Evolutionary conservation across 2,113 vertebrate species (phyloP).

Genomic region (Epinephelus fuscoguttatus): DNA sequence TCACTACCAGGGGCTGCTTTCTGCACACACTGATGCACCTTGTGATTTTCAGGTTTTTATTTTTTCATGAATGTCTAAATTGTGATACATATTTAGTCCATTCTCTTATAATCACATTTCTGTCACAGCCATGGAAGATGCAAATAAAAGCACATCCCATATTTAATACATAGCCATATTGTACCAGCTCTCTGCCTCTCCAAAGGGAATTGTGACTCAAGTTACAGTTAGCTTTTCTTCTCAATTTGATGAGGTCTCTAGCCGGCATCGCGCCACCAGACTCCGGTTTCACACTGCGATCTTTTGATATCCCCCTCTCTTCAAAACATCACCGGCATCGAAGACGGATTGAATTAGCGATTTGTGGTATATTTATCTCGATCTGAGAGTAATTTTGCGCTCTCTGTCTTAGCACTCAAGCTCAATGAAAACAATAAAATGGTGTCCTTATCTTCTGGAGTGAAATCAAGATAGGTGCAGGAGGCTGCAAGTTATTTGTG

Average conservation of each 20-base stretch:
- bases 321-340: slow-evolving; percentile 63
- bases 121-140: slow-evolving; percentile 5
- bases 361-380: slow-evolving; percentile 77
- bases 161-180: slow-evolving; percentile 44
- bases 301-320: slow-evolving; percentile 62
- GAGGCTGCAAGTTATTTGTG: slow-evolving; percentile 81
- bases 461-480: slow-evolving; percentile 80
- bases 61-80: slow-evolving; percentile 12
- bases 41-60: slow-evolving; percentile 66
- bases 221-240: slow-evolving; percentile 55
- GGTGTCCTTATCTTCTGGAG: slow-evolving; percentile 81
- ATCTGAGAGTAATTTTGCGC: slow-evolving; percentile 72
- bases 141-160: slow-evolving; percentile 29
- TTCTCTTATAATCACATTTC: slow-evolving; percentile 13
- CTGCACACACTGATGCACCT: slow-evolving; percentile 82
- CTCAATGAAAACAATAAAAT: slow-evolving; percentile 84
- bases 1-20: slow-evolving; percentile 86
- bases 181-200: slow-evolving; percentile 41
- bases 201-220: slow-evolving; percentile 56
- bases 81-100: slow-evolving; percentile 40
- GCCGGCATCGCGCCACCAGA: slow-evolving; percentile 55
- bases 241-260: slow-evolving; percentile 70
- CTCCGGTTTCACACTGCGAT: slow-evolving; percentile 70
- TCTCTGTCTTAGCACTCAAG: slow-evolving; percentile 77
- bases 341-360: slow-evolving; percentile 77